phyloP scores from a whole-genome alignment of 64 coral and sea anemone species.

The Porites australiensis region DNA sequence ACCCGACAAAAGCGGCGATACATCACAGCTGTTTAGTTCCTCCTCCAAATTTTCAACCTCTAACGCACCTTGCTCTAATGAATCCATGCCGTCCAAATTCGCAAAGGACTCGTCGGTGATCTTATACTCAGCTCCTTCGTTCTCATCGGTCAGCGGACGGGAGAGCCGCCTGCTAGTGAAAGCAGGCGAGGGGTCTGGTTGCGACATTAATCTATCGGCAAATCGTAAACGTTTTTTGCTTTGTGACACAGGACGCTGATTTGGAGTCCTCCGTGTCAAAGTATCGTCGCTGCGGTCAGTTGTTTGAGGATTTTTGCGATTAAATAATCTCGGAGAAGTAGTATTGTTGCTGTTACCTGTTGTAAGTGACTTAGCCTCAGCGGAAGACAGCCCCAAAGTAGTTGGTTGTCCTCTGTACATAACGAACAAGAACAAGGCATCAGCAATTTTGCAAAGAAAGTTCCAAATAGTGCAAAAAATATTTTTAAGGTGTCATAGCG shows the following conservation, averaged over 20 bases:
- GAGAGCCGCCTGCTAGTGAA: background rate
- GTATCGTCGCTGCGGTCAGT: background rate
- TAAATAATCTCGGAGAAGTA: background rate
- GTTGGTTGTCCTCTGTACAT: constrained; percentile 21
- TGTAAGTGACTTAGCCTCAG: background rate
- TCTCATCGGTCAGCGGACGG: background rate
- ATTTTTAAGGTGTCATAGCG: too few relatives aligned
- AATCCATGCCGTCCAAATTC: background rate
- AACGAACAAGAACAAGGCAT: background rate
- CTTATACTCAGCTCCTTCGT: background rate
- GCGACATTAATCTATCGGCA: background rate
- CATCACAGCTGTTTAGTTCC: background rate
- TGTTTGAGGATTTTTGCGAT: background rate
- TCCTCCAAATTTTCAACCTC: constrained; percentile 6
- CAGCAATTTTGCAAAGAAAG: background rate
- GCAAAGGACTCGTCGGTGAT: background rate
- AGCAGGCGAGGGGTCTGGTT: background rate
- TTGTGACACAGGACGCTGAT: background rate
- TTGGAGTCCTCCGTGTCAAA: background rate
- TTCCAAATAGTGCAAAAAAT: background rate
- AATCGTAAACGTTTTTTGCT: constrained; percentile 45
- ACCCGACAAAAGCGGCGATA: constrained; percentile 67
- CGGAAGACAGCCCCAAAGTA: background rate
- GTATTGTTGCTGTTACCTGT: background rate
- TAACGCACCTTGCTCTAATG: background rate